A percentile compares a stretch with the other conserved stretches of the same genome.
Conservation (phyloP, 2,113 vertebrate species). For the Mesocricetus auratus region DNA sequence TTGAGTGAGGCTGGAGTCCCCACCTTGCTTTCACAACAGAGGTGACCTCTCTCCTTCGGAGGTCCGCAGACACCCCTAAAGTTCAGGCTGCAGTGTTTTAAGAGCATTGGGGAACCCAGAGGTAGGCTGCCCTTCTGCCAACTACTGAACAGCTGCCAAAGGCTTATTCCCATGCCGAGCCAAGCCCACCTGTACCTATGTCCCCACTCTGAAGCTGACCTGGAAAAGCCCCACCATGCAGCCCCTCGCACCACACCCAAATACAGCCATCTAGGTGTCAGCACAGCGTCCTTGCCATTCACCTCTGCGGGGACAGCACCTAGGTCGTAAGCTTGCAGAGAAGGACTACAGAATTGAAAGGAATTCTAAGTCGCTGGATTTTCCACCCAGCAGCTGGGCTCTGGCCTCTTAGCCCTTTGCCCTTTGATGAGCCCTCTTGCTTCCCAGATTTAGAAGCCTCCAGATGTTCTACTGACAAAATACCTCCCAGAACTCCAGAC, state of each 20-base stretch:
- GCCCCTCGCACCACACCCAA: not conserved
- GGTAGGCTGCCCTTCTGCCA: not conserved
- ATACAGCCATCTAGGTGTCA: fast-evolving
- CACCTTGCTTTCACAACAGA: not conserved
- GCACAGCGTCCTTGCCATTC: fast-evolving
- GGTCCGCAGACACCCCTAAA: not conserved
- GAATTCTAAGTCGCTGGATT: not conserved
- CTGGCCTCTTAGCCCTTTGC: not conserved
- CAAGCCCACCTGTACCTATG: not conserved
- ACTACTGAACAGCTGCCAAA: fast-evolving
- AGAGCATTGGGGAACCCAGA: not conserved
- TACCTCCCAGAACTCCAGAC: not conserved
- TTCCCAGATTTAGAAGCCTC: not conserved
- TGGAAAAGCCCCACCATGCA: not conserved
- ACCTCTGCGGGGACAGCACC: not conserved
- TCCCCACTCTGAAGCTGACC: not conserved
- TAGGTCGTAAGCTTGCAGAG: not conserved
- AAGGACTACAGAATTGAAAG: not conserved
- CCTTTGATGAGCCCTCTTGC: not conserved
- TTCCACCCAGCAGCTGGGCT: not conserved
- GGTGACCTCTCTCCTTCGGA: fast-evolving
- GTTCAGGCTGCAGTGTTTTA: no score
- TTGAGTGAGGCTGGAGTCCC: fast-evolving
- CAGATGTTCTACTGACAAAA: not conserved
- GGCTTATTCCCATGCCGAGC: not conserved